Evolutionary conservation across 2,888 invertebrate species (phyloP).

Genomic region (Eretmocerus hayati): DNA sequence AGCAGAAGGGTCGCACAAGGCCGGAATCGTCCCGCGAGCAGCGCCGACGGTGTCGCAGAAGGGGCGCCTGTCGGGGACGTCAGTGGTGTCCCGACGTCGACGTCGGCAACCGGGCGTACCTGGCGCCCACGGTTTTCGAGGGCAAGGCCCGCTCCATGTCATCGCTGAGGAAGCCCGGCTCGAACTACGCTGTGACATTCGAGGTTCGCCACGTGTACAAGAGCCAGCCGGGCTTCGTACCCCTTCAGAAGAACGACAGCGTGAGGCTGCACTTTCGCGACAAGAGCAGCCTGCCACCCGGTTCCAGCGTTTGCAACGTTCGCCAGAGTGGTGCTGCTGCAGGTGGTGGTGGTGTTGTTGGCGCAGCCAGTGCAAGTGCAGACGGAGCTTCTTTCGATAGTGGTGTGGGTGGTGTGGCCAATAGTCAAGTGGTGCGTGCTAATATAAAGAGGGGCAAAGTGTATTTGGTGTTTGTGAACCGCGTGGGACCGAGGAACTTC

Average conservation of each 20-base stretch:
- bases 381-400: slow-evolving; percentile 11
- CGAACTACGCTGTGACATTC: slow-evolving; percentile 60
- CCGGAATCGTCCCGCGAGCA: slow-evolving; percentile 38
- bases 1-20: slow-evolving; percentile 18
- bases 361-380: slow-evolving; percentile 16
- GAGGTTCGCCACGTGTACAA: slow-evolving; percentile 60
- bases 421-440: slow-evolving; percentile 48
- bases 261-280: slow-evolving; percentile 52
- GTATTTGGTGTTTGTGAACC: slow-evolving; percentile 56
- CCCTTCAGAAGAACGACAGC: slow-evolving; percentile 47
- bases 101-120: slow-evolving; percentile 58
- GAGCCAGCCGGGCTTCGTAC: slow-evolving; percentile 48
- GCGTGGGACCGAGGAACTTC: slow-evolving; percentile 54
- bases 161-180: slow-evolving; percentile 49
- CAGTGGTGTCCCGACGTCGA: slow-evolving; percentile 57
- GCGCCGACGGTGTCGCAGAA: slow-evolving; percentile 38
- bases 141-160: slow-evolving; percentile 61
- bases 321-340: slow-evolving; percentile 31
- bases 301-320: slow-evolving; percentile 43
- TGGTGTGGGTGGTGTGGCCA: slow-evolving; percentile 10
- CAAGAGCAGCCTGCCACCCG: slow-evolving; percentile 36
- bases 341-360: slow-evolving; percentile 12
- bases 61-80: slow-evolving; percentile 34
- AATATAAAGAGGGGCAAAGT: slow-evolving; percentile 53
- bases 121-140: slow-evolving; percentile 61